Evolutionary conservation across 2,888 invertebrate species (phyloP), one percentile per base, ranked within the genome.

Genomic region (Abrostola tripartita): DNA sequence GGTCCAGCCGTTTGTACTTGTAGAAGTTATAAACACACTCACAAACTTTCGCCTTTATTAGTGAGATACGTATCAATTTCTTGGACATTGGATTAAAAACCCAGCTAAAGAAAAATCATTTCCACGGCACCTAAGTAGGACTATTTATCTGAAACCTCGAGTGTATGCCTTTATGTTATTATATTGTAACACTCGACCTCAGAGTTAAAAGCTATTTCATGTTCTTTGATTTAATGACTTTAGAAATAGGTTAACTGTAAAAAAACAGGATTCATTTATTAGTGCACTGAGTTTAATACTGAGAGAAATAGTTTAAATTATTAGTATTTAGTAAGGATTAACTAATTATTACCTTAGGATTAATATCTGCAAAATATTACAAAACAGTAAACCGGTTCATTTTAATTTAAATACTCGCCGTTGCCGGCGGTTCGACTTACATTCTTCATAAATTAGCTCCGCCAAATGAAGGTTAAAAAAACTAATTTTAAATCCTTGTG

Each of bases 201-300:
- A 24, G 12, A 52, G 47, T 57, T 38, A 24, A 74, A 49, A 71
- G 75, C 71, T 60, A 52, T 71, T 74, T 58, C 71, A 61, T 71
- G 71, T 71, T 58, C 42, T 8, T 47, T 40, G 49, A 53, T 56
- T 38, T 68, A 63, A 64, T 52, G 68, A 59, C 9, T n/a, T 24
- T 53, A 42, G 56, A 56, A 55, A 58, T 68, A 50, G 36, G n/a
- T 68, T 56, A 53, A 12, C 38, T n/a, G 12, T 49, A 14, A 44
- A 37, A 52, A 58, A 41, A 37, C 7, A 41, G 12, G n/a, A 12
- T 10, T 42, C 52, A 40, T 55, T 61, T 42, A 36, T 11, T 10
- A n/a, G 11, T 5, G 6, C n/a, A n/a, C 5, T 41, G n/a, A 11
- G 11, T 11, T 1, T 40, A 40, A 11, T 40, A 24, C 9, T 5